phyloP scores from a whole-genome alignment of 2,797 vertebrate genomes.

The Periophthalmus magnuspinnatus region DNA sequence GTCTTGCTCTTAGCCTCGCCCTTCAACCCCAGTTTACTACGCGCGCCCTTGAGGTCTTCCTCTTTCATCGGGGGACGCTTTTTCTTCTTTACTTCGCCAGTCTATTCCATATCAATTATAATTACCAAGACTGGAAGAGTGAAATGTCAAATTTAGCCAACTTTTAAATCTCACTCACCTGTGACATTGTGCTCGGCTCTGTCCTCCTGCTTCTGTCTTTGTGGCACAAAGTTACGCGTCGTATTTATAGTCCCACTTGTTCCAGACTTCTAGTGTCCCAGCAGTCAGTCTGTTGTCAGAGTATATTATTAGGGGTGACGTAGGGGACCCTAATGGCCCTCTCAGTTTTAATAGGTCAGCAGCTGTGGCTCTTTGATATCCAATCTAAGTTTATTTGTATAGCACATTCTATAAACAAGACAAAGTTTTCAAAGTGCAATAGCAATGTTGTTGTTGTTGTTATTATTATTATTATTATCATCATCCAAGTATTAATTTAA shows the following conservation, averaged over 20 bases:
- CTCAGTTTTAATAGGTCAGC: conserved; percentile 35
- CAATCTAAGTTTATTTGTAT: no score
- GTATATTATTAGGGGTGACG: conserved; percentile 78
- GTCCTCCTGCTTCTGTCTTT: conserved; percentile 18
- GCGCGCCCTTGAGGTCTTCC: conserved; percentile 95
- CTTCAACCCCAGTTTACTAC: conserved; percentile 85
- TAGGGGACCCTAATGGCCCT: conserved; percentile 24
- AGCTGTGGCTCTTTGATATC: conserved; percentile 32
- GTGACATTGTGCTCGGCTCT: conserved; percentile 69
- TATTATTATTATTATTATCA: no score
- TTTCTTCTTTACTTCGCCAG: conserved; percentile 85
- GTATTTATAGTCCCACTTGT: conserved; percentile 61
- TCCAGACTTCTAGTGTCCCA: conserved; percentile 40
- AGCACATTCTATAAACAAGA: no score
- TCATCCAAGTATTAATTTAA: no score
- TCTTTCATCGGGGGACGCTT: conserved; percentile 91
- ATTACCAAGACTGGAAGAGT: background rate
- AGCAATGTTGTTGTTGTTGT: no score
- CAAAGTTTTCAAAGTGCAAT: no score
- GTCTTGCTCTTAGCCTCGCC: conserved; percentile 94
- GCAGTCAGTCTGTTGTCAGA: conserved; percentile 66
- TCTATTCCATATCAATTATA: conserved; percentile 38
- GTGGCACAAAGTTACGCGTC: conserved; percentile 31
- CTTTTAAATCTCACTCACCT: conserved; percentile 54
- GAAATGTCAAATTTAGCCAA: background rate